These are phyloP conservation scores for Merluccius polli DNA, from an alignment of 2,797 vertebrate genomes.

Conservation along the genomic window DNA sequence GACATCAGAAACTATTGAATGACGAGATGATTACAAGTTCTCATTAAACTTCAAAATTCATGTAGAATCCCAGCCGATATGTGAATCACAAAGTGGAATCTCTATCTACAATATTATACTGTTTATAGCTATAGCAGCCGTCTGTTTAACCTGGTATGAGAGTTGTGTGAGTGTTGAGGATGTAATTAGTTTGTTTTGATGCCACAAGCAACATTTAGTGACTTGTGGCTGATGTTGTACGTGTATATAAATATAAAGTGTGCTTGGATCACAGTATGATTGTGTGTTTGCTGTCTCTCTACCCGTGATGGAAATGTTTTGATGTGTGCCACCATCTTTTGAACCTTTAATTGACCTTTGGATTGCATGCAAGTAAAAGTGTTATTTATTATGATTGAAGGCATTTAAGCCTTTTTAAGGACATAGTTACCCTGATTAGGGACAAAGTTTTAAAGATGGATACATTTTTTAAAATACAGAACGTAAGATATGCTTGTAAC, in stretches of 20 bases:
- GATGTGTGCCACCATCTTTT: slow-evolving; percentile 14
- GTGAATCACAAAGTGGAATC: too few species aligned
- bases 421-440: background rate
- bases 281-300: slow-evolving; percentile 11
- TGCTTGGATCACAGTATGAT: background rate
- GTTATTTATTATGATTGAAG: slow-evolving; percentile 15
- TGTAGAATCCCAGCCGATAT: too few species aligned
- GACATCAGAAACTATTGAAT: background rate
- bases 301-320: slow-evolving; percentile 3
- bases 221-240: slow-evolving; percentile 10
- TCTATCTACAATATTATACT: too few species aligned
- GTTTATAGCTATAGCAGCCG: too few species aligned
- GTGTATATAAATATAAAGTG: slow-evolving; percentile 4
- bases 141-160: too few species aligned
- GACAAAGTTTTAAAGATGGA: background rate
- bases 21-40: background rate
- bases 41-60: too few species aligned
- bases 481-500: too few species aligned
- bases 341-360: slow-evolving; percentile 14
- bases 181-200: slow-evolving; percentile 4
- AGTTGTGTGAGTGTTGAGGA: background rate
- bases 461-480: background rate
- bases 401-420: slow-evolving; percentile 8
- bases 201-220: slow-evolving; percentile 11
- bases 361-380: slow-evolving; percentile 12